Evolutionary conservation across 2,113 vertebrate genomes (phyloP), one percentile per base, ranked within the genome.

Genomic region (Cyanoderma ruficeps): DNA sequence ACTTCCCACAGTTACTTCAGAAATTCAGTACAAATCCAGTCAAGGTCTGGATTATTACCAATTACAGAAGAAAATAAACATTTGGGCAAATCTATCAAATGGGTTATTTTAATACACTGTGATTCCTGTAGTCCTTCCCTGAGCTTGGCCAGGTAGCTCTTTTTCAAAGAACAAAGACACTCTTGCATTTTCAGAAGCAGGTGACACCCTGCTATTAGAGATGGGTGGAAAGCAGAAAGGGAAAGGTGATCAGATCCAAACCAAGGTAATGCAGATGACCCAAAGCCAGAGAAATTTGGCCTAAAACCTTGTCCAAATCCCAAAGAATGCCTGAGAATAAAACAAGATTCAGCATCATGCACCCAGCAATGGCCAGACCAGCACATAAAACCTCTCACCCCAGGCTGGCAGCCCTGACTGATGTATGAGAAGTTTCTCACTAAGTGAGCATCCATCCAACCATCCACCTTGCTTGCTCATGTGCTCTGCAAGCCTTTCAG

Each of bases 381-480:
- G 44, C 18, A 33, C 1, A 9, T 8, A 87, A 74, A 50, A 10
- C 13, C n/a, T 57, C 65, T 84, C 69, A 72, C 3, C n/a, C 9
- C 22, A 28, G 13, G 27, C 12, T 41, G 46, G 37, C 15, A 87
- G 61, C n/a, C 3, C 3, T 4, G 7, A 68, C 4, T 70, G 64
- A 64, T 0, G 2, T 7, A 68, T 0, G 5, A 71, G 21, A 50
- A 69, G 15, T 49, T 90, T 60, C 18, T 82, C 41, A 1, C 0
- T 11, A 56, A 77, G 10, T 4, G 3, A 76, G 12, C 39, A 67
- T 11, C 37, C 21, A 56, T 25, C 61, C 14, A 46, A 11, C 15
- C 39, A 49, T 23, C 21, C 44, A 55, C 11, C 12, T 42, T 24
- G 24, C 37, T 33, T 2, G 4, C 20, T 22, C 11, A 4, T 0